Percentiles rank a stretch among this genome's conserved stretches.
These are phyloP conservation scores for Trachelipus rathkii DNA, from an alignment of 1,140 invertebrate genomes.

Conservation along the genomic window DNA sequence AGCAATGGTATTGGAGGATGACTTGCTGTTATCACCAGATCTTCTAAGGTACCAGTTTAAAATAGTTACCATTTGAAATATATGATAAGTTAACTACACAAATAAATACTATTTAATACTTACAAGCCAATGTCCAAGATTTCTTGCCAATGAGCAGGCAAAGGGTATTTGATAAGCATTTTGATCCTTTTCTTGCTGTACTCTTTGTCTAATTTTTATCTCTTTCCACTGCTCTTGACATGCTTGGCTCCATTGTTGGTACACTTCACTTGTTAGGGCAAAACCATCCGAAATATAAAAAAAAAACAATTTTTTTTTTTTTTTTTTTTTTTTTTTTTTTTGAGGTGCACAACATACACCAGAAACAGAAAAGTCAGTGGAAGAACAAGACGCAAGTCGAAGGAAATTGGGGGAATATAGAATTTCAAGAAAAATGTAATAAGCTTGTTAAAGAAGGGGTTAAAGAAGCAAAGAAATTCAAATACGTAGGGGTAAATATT, in stretches of 20 bases:
- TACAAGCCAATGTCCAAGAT: slow-evolving; percentile 83
- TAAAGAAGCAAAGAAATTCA: no score
- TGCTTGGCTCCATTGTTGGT: slow-evolving; percentile 83
- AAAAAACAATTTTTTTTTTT: no score
- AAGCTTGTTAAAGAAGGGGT: no score
- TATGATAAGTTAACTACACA: background rate
- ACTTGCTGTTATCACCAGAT: background rate
- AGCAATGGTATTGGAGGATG: background rate
- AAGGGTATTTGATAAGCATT: slow-evolving; percentile 81
- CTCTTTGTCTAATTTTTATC: slow-evolving; percentile 52
- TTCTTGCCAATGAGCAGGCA: slow-evolving; percentile 89
- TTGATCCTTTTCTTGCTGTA: slow-evolving; percentile 70
- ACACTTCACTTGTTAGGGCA: slow-evolving; percentile 97
- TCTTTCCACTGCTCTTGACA: slow-evolving; percentile 77
- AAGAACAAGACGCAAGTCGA: no score
- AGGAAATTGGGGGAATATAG: no score
- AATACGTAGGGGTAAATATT: no score
- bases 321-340: no score
- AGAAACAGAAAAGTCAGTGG: no score
- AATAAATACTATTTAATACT: slow-evolving; percentile 47
- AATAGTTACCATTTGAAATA: no score
- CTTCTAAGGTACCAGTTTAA: background rate
- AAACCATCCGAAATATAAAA: slow-evolving; percentile 57
- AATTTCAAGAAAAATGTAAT: no score
- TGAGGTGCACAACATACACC: no score